Conservation (phyloP, 2,888 invertebrate species). For the Apoda limacodes region DNA sequence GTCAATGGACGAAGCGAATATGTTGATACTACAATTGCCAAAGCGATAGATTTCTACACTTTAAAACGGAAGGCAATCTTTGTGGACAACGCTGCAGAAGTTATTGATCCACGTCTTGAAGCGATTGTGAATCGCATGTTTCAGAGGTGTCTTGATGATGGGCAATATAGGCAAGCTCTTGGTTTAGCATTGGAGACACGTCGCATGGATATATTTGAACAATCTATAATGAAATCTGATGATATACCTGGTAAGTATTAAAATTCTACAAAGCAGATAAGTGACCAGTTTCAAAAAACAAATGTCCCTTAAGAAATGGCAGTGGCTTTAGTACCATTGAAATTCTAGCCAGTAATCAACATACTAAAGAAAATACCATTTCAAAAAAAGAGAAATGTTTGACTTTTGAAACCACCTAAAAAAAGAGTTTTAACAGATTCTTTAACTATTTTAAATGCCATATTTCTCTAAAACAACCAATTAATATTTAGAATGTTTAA, state of each 20-base stretch:
- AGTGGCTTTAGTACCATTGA: no score
- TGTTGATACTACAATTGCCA: conserved; percentile 96
- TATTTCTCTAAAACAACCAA: no score
- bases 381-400: no score
- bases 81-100: conserved; percentile 75
- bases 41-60: conserved; percentile 97
- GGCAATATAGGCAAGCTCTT: conserved; percentile 94
- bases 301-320: no score
- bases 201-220: conserved; percentile 96
- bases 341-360: no score
- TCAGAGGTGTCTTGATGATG: conserved; percentile 93
- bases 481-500: no score
- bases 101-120: conserved; percentile 86
- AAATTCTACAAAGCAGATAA: no score
- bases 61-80: conserved; percentile 83
- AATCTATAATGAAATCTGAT: conserved; percentile 91
- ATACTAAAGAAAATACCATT: no score
- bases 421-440: no score
- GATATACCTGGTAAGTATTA: conserved; percentile 79
- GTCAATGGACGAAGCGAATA: conserved; percentile 95
- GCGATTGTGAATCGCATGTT: conserved; percentile 98
- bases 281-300: no score
- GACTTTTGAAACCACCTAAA: no score
- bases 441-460: no score
- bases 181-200: conserved; percentile 97